Evolutionary conservation across 1,140 invertebrate genomes (phyloP), one percentile per base, ranked within the genome.

Genomic region (Gerris buenoi): DNA sequence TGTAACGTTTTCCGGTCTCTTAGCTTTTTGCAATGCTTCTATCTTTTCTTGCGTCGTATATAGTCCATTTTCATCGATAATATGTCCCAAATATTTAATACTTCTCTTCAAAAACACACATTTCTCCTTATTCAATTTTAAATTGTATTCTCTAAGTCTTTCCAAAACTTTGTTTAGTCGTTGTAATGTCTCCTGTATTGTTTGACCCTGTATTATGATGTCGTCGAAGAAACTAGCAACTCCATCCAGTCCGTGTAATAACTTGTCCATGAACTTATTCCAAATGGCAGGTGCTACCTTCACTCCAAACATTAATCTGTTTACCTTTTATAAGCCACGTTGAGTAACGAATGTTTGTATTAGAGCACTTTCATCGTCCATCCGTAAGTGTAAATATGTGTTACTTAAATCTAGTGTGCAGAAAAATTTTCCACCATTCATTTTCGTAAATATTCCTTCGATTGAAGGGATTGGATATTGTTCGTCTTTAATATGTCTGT

Each of bases 251-350:
- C 70, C 71, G 33, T 33, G 59, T 13, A 82, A 63, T 5, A 77
- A 68, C 67, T 75, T 68, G 46, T 80, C 77, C 26, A 83, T 79
- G 15, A 77, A 72, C 65, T 75, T 33, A 71, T 84, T 79, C 68
- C 83, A 84, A 66, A 80, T 76, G 22, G 74, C 71, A 25, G 81
- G 78, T 0, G 80, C 78, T 22, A 74, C 75, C 66, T 76, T 75
- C 3, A 83, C 75, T 5, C 79, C 81, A 74, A 80, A 83, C 2
- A 73, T 74, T 13, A 81, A 61, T 60, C 75, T 66, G 65, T 76
- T 77, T 69, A 77, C 75, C 62, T 64, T 15, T 64, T 74, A 81
- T 15, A 73, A 72, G 27, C 76, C 75, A 68, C 70, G 66, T 66
- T 73, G 74, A 22, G 72, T 76, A 27, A 71, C 68, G 62, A 72